Conservation (phyloP, 1,140 invertebrate species). For the Plectrocnemia conspersa region DNA sequence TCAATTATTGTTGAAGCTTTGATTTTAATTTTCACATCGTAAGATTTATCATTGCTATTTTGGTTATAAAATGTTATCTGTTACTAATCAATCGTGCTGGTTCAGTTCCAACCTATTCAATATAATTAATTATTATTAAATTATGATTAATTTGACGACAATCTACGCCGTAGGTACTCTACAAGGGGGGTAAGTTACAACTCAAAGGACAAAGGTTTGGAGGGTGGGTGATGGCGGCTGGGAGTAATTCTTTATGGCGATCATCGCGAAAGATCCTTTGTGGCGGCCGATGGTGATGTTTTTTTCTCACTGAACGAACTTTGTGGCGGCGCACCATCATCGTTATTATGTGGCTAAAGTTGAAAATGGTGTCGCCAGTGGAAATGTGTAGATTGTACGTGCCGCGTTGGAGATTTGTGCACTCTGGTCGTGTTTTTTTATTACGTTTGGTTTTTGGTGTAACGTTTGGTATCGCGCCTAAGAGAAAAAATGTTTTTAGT, state of each 20-base stretch:
- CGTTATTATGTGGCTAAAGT: constrained; percentile 24
- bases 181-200: no score
- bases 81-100: no score
- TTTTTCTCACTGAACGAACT: constrained; percentile 20
- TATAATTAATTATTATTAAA: no score
- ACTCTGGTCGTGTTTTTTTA: constrained; percentile 10
- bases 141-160: no score
- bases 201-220: background rate
- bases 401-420: background rate
- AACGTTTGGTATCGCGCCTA: no score
- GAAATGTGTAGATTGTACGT: background rate
- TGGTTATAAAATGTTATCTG: no score
- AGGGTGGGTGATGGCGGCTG: constrained; percentile 15
- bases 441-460: constrained; percentile 17
- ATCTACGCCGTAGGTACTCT: no score
- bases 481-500: no score
- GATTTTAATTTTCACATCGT: no score
- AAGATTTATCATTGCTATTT: no score
- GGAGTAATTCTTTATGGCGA: constrained; percentile 24
- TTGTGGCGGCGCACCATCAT: constrained; percentile 16
- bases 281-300: constrained; percentile 22
- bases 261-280: constrained; percentile 23
- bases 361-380: constrained; percentile 23
- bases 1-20: no score
- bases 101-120: no score